Conservation (phyloP, 2,888 invertebrate species). For the Pandemis cinnamomeana region DNA sequence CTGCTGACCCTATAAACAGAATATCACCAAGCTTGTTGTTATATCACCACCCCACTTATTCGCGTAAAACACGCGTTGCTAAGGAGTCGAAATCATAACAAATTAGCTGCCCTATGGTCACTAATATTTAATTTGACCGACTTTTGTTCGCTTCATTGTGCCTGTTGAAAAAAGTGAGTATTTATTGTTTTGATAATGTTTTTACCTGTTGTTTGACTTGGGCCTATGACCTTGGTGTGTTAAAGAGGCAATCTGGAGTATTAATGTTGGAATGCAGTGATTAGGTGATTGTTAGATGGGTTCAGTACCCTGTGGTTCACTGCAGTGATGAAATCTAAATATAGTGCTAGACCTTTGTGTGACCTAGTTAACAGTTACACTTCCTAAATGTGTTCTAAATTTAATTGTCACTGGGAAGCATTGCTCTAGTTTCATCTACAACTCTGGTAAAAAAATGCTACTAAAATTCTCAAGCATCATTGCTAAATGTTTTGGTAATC, state of each 20-base stretch:
- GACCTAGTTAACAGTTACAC: conserved; percentile 70
- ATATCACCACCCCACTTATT: conserved; percentile 67
- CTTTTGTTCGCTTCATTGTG: conserved; percentile 47
- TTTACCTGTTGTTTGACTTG: conserved; percentile 30
- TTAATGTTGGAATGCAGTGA: conserved; percentile 13
- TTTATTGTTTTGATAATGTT: conserved; percentile 40
- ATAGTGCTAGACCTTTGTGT: conserved; percentile 69
- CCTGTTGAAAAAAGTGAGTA: conserved; percentile 52
- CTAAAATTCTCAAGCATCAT: background rate
- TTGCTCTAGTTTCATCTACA: conserved; percentile 57
- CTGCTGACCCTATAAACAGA: conserved; percentile 79
- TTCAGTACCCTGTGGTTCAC: conserved; percentile 30
- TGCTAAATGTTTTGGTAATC: background rate
- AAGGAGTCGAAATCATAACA: conserved; percentile 66
- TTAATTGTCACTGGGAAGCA: conserved; percentile 67
- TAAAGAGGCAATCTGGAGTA: background rate
- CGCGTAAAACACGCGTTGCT: conserved; percentile 59
- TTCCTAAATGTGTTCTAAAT: conserved; percentile 74
- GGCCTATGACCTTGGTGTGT: conserved; percentile 26
- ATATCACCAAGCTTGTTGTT: conserved; percentile 77
- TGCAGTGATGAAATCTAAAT: conserved; percentile 50
- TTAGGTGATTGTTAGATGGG: conserved; percentile 11
- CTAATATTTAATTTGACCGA: conserved; percentile 52
- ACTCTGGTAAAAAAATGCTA: conserved; percentile 2
- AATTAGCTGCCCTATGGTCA: conserved; percentile 43